A percentile compares a stretch with the other conserved stretches of the same genome.
These are phyloP conservation scores for Montipora efflorescens DNA, from an alignment of 64 coral and sea anemone species.

Conservation along the genomic window DNA sequence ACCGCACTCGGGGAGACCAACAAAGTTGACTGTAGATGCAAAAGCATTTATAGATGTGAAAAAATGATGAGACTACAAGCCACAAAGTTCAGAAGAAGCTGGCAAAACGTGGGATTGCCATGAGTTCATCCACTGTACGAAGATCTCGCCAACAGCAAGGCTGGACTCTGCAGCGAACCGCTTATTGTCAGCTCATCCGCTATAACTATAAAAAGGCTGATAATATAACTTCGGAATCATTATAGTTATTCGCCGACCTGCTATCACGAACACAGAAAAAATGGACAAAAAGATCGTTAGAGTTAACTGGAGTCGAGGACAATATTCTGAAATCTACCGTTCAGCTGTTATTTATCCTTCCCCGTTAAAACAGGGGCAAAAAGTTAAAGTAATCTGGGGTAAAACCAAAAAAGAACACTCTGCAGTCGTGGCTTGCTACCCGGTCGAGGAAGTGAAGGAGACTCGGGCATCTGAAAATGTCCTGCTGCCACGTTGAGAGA, in stretches of 20 bases:
- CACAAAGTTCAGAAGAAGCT: no score
- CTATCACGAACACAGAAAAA: neutral
- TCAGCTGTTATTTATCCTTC: neutral
- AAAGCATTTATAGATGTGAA: no score
- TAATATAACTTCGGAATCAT: no score
- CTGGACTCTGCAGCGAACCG: neutral
- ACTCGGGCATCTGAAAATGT: neutral
- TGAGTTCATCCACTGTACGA: no score
- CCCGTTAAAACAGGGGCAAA: neutral
- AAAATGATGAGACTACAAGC: no score
- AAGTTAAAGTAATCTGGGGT: conserved; percentile 3
- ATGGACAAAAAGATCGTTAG: neutral
- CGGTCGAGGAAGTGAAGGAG: neutral
- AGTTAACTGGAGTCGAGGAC: neutral
- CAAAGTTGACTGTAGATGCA: no score
- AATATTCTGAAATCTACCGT: neutral
- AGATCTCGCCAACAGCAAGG: neutral
- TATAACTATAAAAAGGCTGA: no score
- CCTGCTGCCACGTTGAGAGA: neutral
- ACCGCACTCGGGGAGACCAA: no score
- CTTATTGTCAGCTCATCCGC: neutral
- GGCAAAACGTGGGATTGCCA: no score
- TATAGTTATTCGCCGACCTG: neutral
- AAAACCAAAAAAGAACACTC: neutral
- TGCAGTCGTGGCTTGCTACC: neutral